phyloP scores from a whole-genome alignment of 2,113 vertebrate species.

The Epinephelus cyanopodus region DNA sequence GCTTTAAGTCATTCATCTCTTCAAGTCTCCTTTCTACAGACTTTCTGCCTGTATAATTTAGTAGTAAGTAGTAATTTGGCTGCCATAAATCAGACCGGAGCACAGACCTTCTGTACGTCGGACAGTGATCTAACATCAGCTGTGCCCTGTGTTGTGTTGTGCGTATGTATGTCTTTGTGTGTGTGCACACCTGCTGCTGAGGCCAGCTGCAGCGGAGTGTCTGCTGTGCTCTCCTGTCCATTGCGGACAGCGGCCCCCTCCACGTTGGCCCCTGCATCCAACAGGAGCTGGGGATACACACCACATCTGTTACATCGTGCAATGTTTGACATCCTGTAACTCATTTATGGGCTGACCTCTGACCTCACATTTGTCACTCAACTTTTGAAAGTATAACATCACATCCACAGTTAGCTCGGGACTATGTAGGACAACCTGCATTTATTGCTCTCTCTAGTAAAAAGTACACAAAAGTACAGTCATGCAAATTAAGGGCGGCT shows the following conservation, averaged over 20 bases:
- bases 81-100: slow-evolving; percentile 14
- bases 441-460: background rate
- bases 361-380: slow-evolving; percentile 54
- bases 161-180: slow-evolving; percentile 1
- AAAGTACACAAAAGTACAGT: background rate
- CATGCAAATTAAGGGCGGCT: background rate
- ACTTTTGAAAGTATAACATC: slow-evolving; percentile 17
- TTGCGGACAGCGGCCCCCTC: slow-evolving; percentile 92
- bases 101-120: background rate
- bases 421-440: background rate
- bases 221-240: slow-evolving; percentile 92
- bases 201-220: slow-evolving; percentile 95
- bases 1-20: slow-evolving; percentile 11
- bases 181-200: slow-evolving; percentile 92
- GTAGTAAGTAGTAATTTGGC: slow-evolving; percentile 27
- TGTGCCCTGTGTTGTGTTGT: slow-evolving; percentile 12
- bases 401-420: background rate
- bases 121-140: slow-evolving; percentile 22
- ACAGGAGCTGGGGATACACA: slow-evolving; percentile 87
- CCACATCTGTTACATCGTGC: slow-evolving; percentile 49
- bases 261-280: slow-evolving; percentile 95
- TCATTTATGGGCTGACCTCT: slow-evolving; percentile 30
- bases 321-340: slow-evolving; percentile 44
- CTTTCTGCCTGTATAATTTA: slow-evolving; percentile 9
- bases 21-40: slow-evolving; percentile 1